Base-by-base conservation (phyloP, 2,113 vertebrate species). In the Grammomys dolichurus region DNA sequence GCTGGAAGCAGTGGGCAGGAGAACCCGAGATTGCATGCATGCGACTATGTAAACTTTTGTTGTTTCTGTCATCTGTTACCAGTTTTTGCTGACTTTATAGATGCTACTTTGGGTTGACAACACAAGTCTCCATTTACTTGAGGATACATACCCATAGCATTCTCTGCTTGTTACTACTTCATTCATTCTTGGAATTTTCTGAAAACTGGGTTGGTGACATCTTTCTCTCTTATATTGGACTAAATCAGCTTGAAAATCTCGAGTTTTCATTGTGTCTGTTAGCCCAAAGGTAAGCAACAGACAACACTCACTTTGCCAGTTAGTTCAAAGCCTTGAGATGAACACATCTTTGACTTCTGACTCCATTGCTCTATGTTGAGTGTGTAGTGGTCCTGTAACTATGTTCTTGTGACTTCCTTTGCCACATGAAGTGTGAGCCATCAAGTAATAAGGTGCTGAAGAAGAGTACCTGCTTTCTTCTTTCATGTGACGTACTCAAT, bases 171-270 rank as follows among this genome's bases (percentile, higher is more conserved):
- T 89, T 81, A n/a, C 0, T 88, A 20, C 82, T 88, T 90, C 69
- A 56, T 90, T 73, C 54, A 54, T 96, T 70, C 54, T 88, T 93
- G 56, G 75, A 78, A 78, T 43, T 89, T 56, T 54, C 58, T 93
- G 87, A 80, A 90, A 94, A 87, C 46, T n/a, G 48, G 31, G 48
- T 40, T 87, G 46, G 12, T 56, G 22, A 65, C 82, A 56, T 26
- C 16, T 6, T 51, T 97, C 87, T 81, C 84, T 92, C 63, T 94
- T 46, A 31, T n/a, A 4, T 69, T 78, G 7, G 10, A 40, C 89
- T 67, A 69, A 81, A 36, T 95, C 11, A n/a, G 48, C 84, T 91
- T 76, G 56, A 88, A 86, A 91, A 78, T 92, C 86, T 95, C 54
- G 31, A 19, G 12, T 51, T 89, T 94, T 90, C 11, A 60, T 89